These are phyloP conservation scores for Calypte anna DNA, from an alignment of 2,113 vertebrate species.

Conservation along the genomic window DNA sequence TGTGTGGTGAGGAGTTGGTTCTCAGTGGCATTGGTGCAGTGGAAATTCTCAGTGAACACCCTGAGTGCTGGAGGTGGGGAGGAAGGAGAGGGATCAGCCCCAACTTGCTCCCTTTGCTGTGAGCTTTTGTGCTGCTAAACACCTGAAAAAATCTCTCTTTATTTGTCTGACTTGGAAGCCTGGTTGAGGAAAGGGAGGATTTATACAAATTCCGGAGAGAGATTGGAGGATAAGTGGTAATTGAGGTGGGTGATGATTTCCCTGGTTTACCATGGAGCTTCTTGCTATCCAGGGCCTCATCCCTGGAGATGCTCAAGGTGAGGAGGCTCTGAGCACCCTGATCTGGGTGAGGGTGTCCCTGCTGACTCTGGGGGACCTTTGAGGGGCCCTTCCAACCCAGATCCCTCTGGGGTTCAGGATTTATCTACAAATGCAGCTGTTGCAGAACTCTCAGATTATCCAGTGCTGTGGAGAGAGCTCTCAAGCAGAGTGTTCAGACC, in stretches of 20 bases:
- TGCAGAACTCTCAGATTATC: not conserved
- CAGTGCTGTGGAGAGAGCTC: not conserved
- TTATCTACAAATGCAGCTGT: not conserved
- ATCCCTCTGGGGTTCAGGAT: not conserved
- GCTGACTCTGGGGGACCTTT: too few relatives aligned
- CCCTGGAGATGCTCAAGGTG: too few relatives aligned
- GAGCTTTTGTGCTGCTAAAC: not conserved
- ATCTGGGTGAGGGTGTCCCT: too few relatives aligned
- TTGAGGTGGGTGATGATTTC: not conserved
- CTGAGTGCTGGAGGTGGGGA: not conserved
- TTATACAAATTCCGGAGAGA: not conserved
- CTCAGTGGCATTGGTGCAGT: not conserved
- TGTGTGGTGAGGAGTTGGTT: too few relatives aligned
- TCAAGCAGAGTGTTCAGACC: accelerated
- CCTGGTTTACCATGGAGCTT: not conserved
- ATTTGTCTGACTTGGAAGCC: not conserved
- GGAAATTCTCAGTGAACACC: accelerated
- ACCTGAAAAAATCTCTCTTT: not conserved
- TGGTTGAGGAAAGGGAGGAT: not conserved
- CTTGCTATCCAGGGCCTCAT: not conserved
- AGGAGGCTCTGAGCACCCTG: too few relatives aligned
- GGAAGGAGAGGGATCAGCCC: not conserved
- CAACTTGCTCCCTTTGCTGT: not conserved
- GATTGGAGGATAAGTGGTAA: not conserved
- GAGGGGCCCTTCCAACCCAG: too few relatives aligned